Conservation (phyloP, 2,113 vertebrate genomes). For the Perca fluviatilis region DNA sequence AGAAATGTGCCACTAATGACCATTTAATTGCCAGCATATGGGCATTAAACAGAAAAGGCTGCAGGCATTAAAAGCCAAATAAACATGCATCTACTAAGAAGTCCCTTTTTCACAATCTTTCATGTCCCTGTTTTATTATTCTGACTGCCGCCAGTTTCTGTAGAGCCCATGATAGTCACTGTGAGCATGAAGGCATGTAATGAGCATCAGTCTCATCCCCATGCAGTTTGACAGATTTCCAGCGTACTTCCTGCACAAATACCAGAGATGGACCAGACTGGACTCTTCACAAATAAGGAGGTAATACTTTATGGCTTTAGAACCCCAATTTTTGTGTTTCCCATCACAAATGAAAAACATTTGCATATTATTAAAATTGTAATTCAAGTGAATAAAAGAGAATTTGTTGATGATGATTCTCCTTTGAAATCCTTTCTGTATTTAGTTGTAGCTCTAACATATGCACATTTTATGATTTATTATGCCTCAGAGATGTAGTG, state of each 20-base stretch:
- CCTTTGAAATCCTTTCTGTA: neutral
- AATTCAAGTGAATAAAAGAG: neutral
- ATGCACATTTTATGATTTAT: neutral
- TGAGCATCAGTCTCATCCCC: slow-evolving; percentile 45
- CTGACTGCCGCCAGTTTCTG: slow-evolving; percentile 36
- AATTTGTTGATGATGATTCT: neutral
- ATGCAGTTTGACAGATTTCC: slow-evolving; percentile 29
- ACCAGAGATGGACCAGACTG: slow-evolving; percentile 37
- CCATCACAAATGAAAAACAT: neutral
- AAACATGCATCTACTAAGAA: slow-evolving; percentile 18
- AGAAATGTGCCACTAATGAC: slow-evolving; percentile 36
- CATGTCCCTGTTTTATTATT: slow-evolving; percentile 15
- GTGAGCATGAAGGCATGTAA: slow-evolving; percentile 47
- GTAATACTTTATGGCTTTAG: neutral
- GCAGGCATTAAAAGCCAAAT: slow-evolving; percentile 9
- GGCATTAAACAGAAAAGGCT: slow-evolving; percentile 27
- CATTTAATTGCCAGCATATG: slow-evolving; percentile 25
- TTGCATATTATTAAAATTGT: neutral
- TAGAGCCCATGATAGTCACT: neutral
- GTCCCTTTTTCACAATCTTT: slow-evolving; percentile 3
- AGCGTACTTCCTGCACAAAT: slow-evolving; percentile 28
- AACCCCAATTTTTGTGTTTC: neutral
- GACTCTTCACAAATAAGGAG: slow-evolving; percentile 39
- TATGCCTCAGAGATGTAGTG: neutral
- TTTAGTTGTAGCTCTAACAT: neutral